phyloP scores from a whole-genome alignment of 2,888 invertebrate genomes.

The Physocephala rufipes region DNA sequence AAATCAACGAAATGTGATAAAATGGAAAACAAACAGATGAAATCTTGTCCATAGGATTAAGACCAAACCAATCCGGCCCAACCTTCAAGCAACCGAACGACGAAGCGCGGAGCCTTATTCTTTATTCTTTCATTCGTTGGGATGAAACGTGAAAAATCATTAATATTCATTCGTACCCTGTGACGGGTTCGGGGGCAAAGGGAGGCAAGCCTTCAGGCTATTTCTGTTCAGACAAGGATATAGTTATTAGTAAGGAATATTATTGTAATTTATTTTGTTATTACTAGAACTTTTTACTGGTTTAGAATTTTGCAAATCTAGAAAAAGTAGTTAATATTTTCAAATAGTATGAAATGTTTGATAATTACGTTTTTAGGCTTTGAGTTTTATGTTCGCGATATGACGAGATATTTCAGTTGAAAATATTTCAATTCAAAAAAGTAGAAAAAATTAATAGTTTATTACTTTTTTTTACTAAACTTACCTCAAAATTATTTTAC shows the following conservation, averaged over 20 bases:
- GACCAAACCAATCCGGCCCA: constrained; percentile 11
- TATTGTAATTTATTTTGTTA: neutral
- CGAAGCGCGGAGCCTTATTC: no score
- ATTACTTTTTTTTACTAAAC: no score
- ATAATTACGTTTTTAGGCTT: no score
- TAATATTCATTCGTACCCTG: constrained; percentile 56
- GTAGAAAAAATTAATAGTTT: no score
- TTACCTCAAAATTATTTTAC: no score
- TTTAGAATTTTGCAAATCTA: no score
- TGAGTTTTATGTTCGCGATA: no score
- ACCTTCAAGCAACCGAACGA: neutral
- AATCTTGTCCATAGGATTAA: constrained; percentile 18
- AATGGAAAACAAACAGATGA: constrained; percentile 23
- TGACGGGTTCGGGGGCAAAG: constrained; percentile 30
- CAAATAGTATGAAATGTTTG: no score
- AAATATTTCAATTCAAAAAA: no score
- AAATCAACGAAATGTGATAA: constrained; percentile 22
- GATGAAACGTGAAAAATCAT: constrained; percentile 52
- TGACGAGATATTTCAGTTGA: no score
- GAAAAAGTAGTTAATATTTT: no score
- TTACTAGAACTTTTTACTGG: no score
- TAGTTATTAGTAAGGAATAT: neutral
- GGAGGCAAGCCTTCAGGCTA: constrained; percentile 22
- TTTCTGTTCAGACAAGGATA: constrained; percentile 31
- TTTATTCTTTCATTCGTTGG: constrained; percentile 33